Evolutionary conservation across 2,888 invertebrate species (phyloP).

Genomic region (Tenthredo scrophulariae): DNA sequence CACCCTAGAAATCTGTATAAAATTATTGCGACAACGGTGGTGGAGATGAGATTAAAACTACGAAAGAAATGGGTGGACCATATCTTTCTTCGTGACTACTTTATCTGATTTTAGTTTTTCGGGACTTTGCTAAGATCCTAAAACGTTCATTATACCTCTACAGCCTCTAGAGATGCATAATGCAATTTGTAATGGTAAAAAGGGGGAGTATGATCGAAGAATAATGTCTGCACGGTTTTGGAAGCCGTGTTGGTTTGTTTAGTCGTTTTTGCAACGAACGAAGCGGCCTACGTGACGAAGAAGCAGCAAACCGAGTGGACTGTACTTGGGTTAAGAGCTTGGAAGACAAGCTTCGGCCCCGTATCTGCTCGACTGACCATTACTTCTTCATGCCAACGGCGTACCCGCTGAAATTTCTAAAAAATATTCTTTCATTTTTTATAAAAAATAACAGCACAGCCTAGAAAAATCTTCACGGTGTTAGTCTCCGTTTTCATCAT

Average conservation of each 20-base stretch:
- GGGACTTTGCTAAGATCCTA: not conserved
- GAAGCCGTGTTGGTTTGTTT: not conserved
- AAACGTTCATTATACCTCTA: not conserved
- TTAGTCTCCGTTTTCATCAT: not conserved
- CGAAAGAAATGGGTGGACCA: not conserved
- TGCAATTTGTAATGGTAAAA: not conserved
- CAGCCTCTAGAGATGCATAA: not conserved
- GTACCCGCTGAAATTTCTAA: slow-evolving; percentile 25
- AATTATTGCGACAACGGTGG: not conserved
- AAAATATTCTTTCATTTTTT: not conserved
- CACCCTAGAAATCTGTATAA: not conserved
- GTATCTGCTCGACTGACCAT: slow-evolving; percentile 22
- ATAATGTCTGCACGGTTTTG: slow-evolving; percentile 20
- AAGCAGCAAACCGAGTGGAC: slow-evolving; percentile 5
- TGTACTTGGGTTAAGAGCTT: slow-evolving; percentile 43
- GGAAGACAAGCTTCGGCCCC: slow-evolving; percentile 32
- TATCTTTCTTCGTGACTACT: not conserved
- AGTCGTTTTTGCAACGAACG: slow-evolving; percentile 36
- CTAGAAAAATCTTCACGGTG: not conserved
- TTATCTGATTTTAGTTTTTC: not conserved
- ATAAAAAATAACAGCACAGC: not conserved
- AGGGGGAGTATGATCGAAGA: not conserved
- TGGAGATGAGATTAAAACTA: not conserved
- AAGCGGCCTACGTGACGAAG: slow-evolving; percentile 44
- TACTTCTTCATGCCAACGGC: slow-evolving; percentile 20